These are phyloP conservation scores for Zaprionus tsacasi DNA, from an alignment of 1,140 invertebrate species.

Conservation along the genomic window DNA sequence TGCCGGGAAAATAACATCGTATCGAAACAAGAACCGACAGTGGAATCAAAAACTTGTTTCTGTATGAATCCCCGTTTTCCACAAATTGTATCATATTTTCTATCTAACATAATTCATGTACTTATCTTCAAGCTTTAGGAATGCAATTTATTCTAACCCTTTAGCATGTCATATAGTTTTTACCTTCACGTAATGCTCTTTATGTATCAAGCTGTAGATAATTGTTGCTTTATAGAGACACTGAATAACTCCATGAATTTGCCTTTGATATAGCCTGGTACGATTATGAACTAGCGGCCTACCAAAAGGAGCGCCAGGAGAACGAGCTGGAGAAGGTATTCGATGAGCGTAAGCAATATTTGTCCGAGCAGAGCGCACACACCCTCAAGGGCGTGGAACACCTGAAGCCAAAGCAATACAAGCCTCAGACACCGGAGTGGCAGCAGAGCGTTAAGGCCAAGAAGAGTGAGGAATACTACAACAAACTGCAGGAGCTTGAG, in stretches of 20 bases:
- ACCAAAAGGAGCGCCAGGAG: conserved; percentile 92
- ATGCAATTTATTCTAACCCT: conserved; percentile 36
- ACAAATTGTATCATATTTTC: conserved; percentile 22
- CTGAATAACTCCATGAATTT: conserved; percentile 28
- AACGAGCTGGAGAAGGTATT: conserved; percentile 94
- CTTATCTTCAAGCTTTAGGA: conserved; percentile 35
- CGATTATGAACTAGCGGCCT: conserved; percentile 92
- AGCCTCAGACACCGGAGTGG: conserved; percentile 92
- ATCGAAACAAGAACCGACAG: neutral
- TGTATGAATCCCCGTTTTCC: neutral
- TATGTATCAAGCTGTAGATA: conserved; percentile 16
- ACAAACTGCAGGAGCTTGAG: conserved; percentile 92
- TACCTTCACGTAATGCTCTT: conserved; percentile 22
- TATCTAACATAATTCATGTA: conserved; percentile 29
- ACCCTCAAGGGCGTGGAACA: conserved; percentile 87
- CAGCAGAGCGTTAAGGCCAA: conserved; percentile 92
- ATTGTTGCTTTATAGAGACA: neutral
- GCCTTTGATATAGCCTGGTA: conserved; percentile 91
- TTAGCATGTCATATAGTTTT: conserved; percentile 30
- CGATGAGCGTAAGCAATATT: conserved; percentile 91
- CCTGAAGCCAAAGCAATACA: conserved; percentile 88
- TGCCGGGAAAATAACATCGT: neutral
- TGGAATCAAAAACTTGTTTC: neutral
- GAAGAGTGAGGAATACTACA: conserved; percentile 93
- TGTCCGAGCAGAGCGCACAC: conserved; percentile 87